Evolutionary conservation across 2,888 invertebrate genomes (phyloP).

Genomic region (Dynastes tityus): DNA sequence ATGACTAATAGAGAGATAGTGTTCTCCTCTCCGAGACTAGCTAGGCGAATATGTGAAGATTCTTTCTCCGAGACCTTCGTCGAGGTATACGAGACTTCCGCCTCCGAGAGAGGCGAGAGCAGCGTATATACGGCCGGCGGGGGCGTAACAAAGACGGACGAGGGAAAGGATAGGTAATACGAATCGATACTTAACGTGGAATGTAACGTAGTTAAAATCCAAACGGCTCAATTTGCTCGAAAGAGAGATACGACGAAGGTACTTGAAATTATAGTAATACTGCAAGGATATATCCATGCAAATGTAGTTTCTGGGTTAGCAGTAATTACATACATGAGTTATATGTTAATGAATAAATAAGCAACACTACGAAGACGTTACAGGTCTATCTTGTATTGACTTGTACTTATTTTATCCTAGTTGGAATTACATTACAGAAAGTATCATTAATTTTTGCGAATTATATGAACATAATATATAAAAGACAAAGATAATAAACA

Average conservation of each 20-base stretch:
- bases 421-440: too few species aligned
- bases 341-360: conserved; percentile 11
- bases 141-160: conserved; percentile 20
- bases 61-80: conserved; percentile 24
- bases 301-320: conserved; percentile 15
- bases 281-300: background rate
- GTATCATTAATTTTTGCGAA: too few species aligned
- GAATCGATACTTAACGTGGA: conserved; percentile 33
- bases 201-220: conserved; percentile 34
- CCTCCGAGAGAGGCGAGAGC: background rate
- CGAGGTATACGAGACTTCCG: conserved; percentile 32
- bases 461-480: too few species aligned
- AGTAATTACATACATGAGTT: conserved; percentile 3
- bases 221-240: conserved; percentile 37
- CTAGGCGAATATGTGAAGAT: conserved; percentile 37
- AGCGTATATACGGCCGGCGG: background rate
- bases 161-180: conserved; percentile 21
- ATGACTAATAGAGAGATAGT: conserved; percentile 57
- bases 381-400: too few species aligned
- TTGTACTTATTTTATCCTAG: too few species aligned
- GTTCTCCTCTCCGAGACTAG: conserved; percentile 21
- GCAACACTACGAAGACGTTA: too few species aligned
- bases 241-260: conserved; percentile 19
- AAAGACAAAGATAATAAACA: too few species aligned
- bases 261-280: conserved; percentile 12